Percentiles rank a stretch among this genome's conserved stretches.
These are phyloP conservation scores for Aphelenchoides fujianensis DNA, from an alignment of 1,140 invertebrate species.

Conservation along the genomic window DNA sequence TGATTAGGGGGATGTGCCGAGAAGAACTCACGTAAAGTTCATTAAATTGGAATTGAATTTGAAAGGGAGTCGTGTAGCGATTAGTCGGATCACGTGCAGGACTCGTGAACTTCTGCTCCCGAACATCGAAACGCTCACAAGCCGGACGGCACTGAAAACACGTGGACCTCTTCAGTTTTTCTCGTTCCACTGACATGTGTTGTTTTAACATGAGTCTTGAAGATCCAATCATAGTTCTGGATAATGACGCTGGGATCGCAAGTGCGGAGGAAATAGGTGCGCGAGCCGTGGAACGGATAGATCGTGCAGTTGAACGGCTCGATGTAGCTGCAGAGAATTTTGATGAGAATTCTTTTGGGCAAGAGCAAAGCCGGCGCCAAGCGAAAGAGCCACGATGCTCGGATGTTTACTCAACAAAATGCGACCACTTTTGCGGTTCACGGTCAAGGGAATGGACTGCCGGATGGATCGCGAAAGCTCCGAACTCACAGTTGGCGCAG, in stretches of 20 bases:
- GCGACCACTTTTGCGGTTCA: constrained; percentile 2
- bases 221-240: constrained; percentile 26
- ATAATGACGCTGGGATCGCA: constrained; percentile 27
- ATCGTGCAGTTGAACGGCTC: constrained; percentile 29
- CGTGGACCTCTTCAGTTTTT: background rate
- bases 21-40: background rate
- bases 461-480: background rate
- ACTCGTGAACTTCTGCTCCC: background rate
- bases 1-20: background rate
- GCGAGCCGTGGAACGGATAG: constrained; percentile 2
- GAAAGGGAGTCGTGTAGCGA: background rate
- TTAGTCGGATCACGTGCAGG: background rate
- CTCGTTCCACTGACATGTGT: constrained; percentile 2
- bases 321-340: constrained; percentile 16
- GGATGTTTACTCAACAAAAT: constrained; percentile 21
- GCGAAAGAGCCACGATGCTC: no score
- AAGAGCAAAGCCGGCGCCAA: no score
- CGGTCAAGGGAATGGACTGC: background rate
- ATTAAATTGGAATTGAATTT: background rate
- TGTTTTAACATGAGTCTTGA: constrained; percentile 17
- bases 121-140: background rate
- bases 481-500: background rate
- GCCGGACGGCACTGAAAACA: background rate
- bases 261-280: background rate
- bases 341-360: no score